Evolutionary conservation across 2,113 vertebrate species (phyloP).

Genomic region (Dicerorhinus sumatrensis): DNA sequence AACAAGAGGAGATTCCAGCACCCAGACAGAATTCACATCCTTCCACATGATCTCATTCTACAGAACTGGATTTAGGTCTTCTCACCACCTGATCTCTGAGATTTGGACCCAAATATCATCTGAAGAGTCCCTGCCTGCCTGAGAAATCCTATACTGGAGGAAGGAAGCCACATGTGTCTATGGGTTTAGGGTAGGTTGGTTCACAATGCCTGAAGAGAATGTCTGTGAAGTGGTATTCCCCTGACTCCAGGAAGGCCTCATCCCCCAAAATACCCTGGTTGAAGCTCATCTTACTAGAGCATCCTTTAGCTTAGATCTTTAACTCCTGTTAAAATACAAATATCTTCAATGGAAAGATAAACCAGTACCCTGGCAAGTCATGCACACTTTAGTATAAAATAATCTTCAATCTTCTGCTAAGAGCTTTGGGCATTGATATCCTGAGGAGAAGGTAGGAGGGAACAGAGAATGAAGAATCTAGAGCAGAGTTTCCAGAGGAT

Average conservation of each 20-base stretch:
- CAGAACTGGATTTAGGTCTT: background rate
- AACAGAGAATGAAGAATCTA: background rate
- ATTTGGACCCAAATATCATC: background rate
- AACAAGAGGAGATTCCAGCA: background rate
- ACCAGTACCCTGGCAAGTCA: background rate
- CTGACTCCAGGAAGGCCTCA: background rate
- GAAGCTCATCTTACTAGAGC: background rate
- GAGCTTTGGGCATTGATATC: background rate
- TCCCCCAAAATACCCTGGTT: background rate
- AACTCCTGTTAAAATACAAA: background rate
- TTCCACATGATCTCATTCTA: background rate
- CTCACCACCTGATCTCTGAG: background rate
- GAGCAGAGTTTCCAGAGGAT: background rate
- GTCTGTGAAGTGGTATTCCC: background rate
- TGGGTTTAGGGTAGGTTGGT: background rate
- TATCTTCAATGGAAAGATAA: background rate
- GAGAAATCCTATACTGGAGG: background rate
- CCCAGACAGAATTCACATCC: background rate
- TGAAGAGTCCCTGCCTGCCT: background rate
- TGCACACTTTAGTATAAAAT: background rate
- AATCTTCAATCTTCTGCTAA: background rate
- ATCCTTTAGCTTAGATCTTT: background rate
- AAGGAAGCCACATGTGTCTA: background rate
- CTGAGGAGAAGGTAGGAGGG: background rate
- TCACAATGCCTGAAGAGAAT: background rate